Percentiles rank a stretch among this genome's conserved stretches.
These are phyloP conservation scores for Nannobrachium achirus DNA, from an alignment of 2,113 vertebrate genomes.

Conservation along the genomic window DNA sequence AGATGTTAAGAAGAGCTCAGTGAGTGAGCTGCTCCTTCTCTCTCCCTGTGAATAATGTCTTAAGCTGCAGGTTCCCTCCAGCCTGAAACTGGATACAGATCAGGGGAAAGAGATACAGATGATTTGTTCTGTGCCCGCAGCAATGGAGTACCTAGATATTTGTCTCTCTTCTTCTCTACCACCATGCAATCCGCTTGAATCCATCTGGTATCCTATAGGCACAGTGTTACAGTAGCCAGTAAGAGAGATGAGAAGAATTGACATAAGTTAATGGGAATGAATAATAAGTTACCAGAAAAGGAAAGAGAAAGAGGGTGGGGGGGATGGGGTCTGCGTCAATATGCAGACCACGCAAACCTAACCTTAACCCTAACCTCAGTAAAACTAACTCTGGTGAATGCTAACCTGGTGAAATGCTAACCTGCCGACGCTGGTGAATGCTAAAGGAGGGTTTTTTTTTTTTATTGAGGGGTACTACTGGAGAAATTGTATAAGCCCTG, in stretches of 20 bases:
- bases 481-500: too few species aligned
- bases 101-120: slow-evolving; percentile 53
- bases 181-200: slow-evolving; percentile 46
- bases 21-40: slow-evolving; percentile 43
- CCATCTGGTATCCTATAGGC: slow-evolving; percentile 58
- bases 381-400: slow-evolving; percentile 19
- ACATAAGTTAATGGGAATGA: too few species aligned
- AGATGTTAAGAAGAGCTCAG: slow-evolving; percentile 30
- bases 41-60: slow-evolving; percentile 60
- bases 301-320: too few species aligned
- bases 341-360: too few species aligned
- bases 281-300: too few species aligned
- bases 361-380: too few species aligned
- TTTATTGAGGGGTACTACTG: not conserved
- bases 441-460: not conserved
- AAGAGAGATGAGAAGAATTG: slow-evolving; percentile 62
- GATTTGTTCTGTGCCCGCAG: slow-evolving; percentile 63
- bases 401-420: too few species aligned
- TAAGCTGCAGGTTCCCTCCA: slow-evolving; percentile 51
- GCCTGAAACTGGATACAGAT: slow-evolving; percentile 61
- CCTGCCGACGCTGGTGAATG: not conserved
- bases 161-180: slow-evolving; percentile 34
- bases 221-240: slow-evolving; percentile 44
- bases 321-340: too few species aligned
- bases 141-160: slow-evolving; percentile 54